Base-by-base conservation (phyloP, 1,140 invertebrate genomes). In the Sitobion miscanthi region DNA sequence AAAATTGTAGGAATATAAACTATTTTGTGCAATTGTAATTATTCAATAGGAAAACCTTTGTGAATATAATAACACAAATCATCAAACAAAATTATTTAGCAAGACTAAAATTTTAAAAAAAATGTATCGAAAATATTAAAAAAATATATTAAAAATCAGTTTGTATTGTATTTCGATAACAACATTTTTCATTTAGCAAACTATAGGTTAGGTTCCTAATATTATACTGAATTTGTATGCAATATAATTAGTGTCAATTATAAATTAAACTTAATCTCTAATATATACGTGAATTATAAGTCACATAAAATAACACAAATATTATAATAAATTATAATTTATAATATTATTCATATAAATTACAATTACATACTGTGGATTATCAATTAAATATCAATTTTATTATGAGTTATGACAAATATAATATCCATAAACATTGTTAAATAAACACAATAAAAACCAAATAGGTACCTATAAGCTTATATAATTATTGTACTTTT, bases 361-460 rank as follows among this genome's bases (percentile, higher is more conserved):
- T 77, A n/a, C 62, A 77, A 17, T 17, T 77, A 77, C n/a, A n/a
- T 77, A 30, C 30, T 77, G 30, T 77, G 5, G n/a, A 77, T 77
- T 69, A 14, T 69, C 62, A 11, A 69, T 69, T n/a, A 30, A 69
- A 69, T 77, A n/a, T 77, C 11, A n/a, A 77, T n/a, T 77, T 77
- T 30, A 30, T 69, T 30, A 69, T 11, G 62, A 69, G 8, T 69
- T 30, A 69, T n/a, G 30, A 77, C 14, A 77, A 4, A 77, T 20
- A 77, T 77, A n/a, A 77, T n/a, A 77, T 77, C 30, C 62, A 77
- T 77, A 17, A n/a, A 69, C 30, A n/a, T 0, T 69, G 14, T 69
- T 69, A 69, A 69, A 69, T n/a, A n/a, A 69, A n/a, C n/a, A 77
- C n/a, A 77, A 77, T 77, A n/a, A n/a, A n/a, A 77, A 77, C 14